phyloP scores from a whole-genome alignment of 64 coral and sea anemone species.

The Pocillopora verrucosa region DNA sequence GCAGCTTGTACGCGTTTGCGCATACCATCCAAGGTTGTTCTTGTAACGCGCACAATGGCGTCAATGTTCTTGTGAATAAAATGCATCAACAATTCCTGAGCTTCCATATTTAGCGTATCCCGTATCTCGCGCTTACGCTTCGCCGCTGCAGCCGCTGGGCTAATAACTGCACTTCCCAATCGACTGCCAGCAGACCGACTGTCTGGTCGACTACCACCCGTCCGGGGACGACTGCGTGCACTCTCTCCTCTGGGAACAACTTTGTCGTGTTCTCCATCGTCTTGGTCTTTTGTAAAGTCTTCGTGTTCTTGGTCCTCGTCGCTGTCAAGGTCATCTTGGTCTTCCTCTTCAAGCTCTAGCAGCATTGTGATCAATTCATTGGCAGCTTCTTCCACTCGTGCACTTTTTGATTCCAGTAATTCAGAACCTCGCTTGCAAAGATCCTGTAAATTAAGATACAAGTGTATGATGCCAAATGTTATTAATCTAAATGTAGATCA shows the following conservation, averaged over 20 bases:
- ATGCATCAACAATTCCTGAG: constrained; percentile 87
- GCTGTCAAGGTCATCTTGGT: constrained; percentile 48
- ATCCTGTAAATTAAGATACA: constrained; percentile 34
- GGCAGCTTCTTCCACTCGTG: constrained; percentile 90
- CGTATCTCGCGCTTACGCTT: constrained; percentile 98
- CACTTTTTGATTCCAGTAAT: constrained; percentile 84
- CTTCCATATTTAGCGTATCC: constrained; percentile 90
- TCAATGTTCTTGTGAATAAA: constrained; percentile 98
- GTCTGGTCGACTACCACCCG: constrained; percentile 64
- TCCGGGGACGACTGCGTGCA: constrained; percentile 30
- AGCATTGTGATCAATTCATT: constrained; percentile 97
- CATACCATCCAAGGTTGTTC: constrained; percentile 80
- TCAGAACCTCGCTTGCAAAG: constrained; percentile 90
- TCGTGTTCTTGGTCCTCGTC: constrained; percentile 53
- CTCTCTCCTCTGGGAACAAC: not conserved
- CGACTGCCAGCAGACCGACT: constrained; percentile 69
- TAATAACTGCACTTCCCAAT: constrained; percentile 90
- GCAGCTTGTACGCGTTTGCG: constrained; percentile 84
- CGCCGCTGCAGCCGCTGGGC: constrained; percentile 88
- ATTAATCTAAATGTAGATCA: not conserved
- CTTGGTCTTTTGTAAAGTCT: constrained; percentile 49
- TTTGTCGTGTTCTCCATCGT: constrained; percentile 16
- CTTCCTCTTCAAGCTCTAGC: constrained; percentile 84
- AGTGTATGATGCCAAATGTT: not conserved
- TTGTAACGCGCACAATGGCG: constrained; percentile 93